Conservation (phyloP, 2,113 vertebrate species). For the Platichthys flesus region DNA sequence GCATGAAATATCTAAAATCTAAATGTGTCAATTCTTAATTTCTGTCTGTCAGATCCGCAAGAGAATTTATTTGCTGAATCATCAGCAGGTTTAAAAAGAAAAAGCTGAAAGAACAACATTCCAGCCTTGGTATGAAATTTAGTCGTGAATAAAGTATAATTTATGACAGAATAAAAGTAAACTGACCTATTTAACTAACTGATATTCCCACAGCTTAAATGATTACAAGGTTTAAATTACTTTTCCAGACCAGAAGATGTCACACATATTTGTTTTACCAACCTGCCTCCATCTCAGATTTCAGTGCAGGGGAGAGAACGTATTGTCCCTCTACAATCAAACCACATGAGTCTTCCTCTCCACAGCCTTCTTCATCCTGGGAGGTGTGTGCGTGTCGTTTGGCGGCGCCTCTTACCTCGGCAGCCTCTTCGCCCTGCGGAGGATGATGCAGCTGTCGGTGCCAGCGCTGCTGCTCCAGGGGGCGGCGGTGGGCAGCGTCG, state of each 20-base stretch:
- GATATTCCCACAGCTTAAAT: neutral
- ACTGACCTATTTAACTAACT: neutral
- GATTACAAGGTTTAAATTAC: neutral
- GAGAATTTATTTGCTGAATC: constrained; percentile 21
- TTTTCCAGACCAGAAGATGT: constrained; percentile 1
- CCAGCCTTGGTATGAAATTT: too few species aligned
- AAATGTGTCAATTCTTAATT: neutral
- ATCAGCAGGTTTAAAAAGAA: neutral
- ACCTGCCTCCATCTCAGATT: neutral
- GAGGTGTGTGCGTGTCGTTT: constrained; percentile 87
- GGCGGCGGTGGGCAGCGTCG: constrained; percentile 78
- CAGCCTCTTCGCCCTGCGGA: constrained; percentile 84
- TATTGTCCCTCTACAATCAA: constrained; percentile 23
- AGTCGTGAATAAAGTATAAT: neutral
- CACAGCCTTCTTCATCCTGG: constrained; percentile 91
- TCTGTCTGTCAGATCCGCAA: constrained; percentile 6
- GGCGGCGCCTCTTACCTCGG: constrained; percentile 84
- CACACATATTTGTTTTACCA: constrained; percentile 2
- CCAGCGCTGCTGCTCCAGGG: constrained; percentile 81
- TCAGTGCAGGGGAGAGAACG: constrained; percentile 8
- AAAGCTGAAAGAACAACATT: too few species aligned
- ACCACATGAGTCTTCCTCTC: constrained; percentile 26
- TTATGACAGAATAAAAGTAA: neutral
- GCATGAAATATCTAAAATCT: too few species aligned
- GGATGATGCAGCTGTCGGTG: constrained; percentile 87